These are phyloP conservation scores for Sisor rabdophorus DNA, from an alignment of 2,113 vertebrate genomes.

Conservation along the genomic window DNA sequence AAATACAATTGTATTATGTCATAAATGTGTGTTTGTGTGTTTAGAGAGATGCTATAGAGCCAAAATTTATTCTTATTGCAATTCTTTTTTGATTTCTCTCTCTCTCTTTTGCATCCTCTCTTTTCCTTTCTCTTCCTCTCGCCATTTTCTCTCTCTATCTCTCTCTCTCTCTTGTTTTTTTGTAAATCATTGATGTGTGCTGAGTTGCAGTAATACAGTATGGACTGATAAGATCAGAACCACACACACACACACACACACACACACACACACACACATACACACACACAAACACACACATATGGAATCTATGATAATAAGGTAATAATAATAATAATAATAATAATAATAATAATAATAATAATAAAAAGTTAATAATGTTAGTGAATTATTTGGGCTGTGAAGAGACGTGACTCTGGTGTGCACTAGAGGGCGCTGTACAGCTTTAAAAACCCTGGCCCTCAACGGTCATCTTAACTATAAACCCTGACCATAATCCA, in stretches of 20 bases:
- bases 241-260: not conserved
- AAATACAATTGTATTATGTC: too few species aligned
- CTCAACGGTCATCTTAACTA: too few species aligned
- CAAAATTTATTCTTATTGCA: not conserved
- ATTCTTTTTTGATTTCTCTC: not conserved
- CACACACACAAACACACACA: not conserved
- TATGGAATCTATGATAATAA: too few species aligned
- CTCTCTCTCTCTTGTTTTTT: not conserved
- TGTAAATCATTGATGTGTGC: slow-evolving; percentile 39
- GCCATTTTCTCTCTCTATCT: not conserved
- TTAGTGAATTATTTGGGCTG: not conserved
- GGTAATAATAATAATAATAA: not conserved
- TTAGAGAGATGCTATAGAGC: not conserved
- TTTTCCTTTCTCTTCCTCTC: not conserved
- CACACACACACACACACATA: not conserved
- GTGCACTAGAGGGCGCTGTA: not conserved
- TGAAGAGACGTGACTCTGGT: not conserved
- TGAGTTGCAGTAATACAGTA: slow-evolving; percentile 37
- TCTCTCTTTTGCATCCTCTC: not conserved
- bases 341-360: not conserved
- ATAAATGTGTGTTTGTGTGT: not conserved
- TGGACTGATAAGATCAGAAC: slow-evolving; percentile 30
- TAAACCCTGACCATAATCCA: too few species aligned
- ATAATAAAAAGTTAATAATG: not conserved
- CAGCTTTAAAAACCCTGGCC: too few species aligned